Conservation (phyloP, 2,797 vertebrate species). For the Megaceryle alcyon region DNA sequence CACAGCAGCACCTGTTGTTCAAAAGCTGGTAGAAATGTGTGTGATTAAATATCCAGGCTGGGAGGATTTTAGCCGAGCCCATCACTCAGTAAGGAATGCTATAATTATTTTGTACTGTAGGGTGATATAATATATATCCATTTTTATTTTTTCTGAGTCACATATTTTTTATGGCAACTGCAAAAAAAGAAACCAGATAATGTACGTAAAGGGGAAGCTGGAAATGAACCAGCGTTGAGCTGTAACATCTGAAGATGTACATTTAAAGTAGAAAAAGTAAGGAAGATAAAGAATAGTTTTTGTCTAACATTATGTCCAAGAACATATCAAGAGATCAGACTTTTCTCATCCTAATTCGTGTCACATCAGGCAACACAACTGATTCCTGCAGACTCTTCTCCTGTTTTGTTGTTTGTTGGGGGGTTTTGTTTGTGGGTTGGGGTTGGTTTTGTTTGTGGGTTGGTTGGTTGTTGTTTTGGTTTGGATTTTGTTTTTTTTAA, state of each 20-base stretch:
- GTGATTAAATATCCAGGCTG: background rate
- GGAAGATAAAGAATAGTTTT: constrained; percentile 59
- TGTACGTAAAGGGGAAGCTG: constrained; percentile 26
- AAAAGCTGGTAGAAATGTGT: background rate
- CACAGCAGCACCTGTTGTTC: background rate
- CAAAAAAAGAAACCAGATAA: constrained; percentile 29
- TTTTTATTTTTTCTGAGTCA: constrained; percentile 55
- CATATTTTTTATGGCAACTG: constrained; percentile 40
- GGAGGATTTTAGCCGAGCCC: constrained; percentile 9
- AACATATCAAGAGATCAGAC: constrained; percentile 79
- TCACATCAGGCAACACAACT: constrained; percentile 75
- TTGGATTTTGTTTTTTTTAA: too few species aligned
- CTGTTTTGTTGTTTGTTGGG: background rate
- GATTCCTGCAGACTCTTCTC: constrained; percentile 67
- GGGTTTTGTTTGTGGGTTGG: too few species aligned
- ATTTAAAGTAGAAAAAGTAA: background rate
- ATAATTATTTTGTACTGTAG: constrained; percentile 43
- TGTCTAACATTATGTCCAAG: constrained; percentile 55
- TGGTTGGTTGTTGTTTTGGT: background rate
- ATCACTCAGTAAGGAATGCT: constrained; percentile 22
- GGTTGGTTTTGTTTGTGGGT: background rate
- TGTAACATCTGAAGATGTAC: constrained; percentile 22
- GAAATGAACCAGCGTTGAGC: constrained; percentile 32
- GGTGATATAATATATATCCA: constrained; percentile 9
- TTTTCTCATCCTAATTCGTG: constrained; percentile 77